These are phyloP conservation scores for Cephalopachus bancanus DNA, from an alignment of 2,797 vertebrate genomes.

Conservation along the genomic window DNA sequence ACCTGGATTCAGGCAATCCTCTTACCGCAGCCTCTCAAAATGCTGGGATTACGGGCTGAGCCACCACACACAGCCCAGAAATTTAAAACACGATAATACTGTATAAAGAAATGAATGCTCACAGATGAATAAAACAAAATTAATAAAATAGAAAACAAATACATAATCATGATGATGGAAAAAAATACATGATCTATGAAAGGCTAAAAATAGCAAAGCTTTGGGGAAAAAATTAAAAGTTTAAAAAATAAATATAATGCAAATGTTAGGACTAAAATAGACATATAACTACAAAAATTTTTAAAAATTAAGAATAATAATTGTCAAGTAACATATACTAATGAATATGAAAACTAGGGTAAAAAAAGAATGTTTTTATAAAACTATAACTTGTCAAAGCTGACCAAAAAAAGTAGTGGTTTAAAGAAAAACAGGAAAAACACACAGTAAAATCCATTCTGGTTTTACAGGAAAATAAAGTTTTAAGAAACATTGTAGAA, in stretches of 20 bases:
- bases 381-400: background rate
- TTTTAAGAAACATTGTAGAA: background rate
- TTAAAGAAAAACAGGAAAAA: background rate
- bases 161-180: background rate
- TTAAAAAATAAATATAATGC: background rate
- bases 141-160: constrained; percentile 7
- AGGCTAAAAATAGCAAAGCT: background rate
- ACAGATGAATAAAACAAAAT: background rate
- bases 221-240: background rate
- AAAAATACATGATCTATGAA: background rate
- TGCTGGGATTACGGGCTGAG: no score
- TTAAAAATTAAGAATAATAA: background rate
- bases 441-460: background rate
- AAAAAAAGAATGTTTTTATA: background rate
- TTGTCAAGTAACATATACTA: background rate
- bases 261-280: background rate
- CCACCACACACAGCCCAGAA: background rate
- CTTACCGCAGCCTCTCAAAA: no score
- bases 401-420: background rate
- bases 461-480: background rate
- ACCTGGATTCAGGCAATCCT: no score
- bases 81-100: background rate
- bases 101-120: background rate
- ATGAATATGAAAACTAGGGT: background rate
- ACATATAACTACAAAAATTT: background rate